phyloP scores from a whole-genome alignment of 2,888 invertebrate species.

The Kryphioiulus occultus region DNA sequence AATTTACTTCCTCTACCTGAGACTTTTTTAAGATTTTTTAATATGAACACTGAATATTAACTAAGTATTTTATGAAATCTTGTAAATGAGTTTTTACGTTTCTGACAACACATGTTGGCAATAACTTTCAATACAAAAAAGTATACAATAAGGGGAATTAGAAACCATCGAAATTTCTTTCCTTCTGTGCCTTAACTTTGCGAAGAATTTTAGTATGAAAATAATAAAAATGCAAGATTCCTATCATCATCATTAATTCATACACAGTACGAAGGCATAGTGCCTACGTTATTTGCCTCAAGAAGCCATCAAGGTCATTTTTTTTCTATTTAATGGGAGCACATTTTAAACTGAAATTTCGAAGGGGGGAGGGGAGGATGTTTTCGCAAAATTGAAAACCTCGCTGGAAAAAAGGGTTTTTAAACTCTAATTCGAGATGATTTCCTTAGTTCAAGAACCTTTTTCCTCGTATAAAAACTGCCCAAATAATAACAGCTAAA shows the following conservation, averaged over 20 bases:
- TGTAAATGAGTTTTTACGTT: too few species aligned
- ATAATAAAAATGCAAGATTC: background rate
- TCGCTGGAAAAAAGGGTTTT: background rate
- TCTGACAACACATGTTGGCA: background rate
- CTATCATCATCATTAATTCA: slow-evolving; percentile 24
- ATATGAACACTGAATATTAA: background rate
- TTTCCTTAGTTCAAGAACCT: slow-evolving; percentile 26
- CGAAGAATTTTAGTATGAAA: background rate
- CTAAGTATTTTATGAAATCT: too few species aligned
- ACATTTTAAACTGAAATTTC: background rate
- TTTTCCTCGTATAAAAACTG: slow-evolving; percentile 1
- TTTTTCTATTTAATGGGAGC: slow-evolving; percentile 7
- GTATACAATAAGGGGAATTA: background rate
- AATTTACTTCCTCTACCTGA: background rate
- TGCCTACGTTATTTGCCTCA: background rate
- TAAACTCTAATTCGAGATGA: background rate
- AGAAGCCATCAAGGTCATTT: background rate
- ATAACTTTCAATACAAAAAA: background rate
- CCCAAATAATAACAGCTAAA: background rate
- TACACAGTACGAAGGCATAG: too few species aligned
- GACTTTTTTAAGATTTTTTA: background rate
- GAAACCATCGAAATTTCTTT: background rate
- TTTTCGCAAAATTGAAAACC: background rate
- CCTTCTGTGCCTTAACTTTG: background rate
- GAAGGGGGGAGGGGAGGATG: background rate